Evolutionary conservation across 2,113 vertebrate species (phyloP), one percentile per base, ranked within the genome.

Genomic region (Rattus rattus): DNA sequence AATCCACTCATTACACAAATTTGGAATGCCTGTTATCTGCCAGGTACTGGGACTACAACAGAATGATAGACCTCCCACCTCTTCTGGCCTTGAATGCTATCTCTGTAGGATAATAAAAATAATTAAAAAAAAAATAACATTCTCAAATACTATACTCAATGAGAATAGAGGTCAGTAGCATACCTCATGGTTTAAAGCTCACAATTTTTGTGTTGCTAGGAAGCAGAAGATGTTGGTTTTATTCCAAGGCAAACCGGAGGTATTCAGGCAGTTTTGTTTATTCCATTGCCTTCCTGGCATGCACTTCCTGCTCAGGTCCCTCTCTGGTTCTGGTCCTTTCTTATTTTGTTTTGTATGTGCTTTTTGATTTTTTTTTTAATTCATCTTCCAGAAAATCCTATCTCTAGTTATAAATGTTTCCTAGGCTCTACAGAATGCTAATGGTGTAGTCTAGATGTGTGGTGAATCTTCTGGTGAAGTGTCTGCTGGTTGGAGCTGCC

Each of bases 281-380:
- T 79, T 26, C 24, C 24, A 47, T 26, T 30, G 5, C 2, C 14
- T 16, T 49, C 14, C 3, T 12, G 26, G 20, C 14, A 2, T 22
- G 17, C 84, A 36, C 28, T 92, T 85, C 39, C 24, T 56, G 20
- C 33, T 30, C 26, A 49, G 65, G 17, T 12, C 5, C 36, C 54
- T 5, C 1, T 80, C 76, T 93, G 26, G 8, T 36, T 17, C 76
- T 52, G 22, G 56, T 77, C 52, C 33, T 16, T 43, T 19, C 54
- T 73, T 5, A 0, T 39, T 88, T 85, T 87, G 70, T 83, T 72
- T 63, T 30, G 12, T 22, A 7, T 77, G 4, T 93, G 8, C 75
- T n/a, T 52, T 61, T 13, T 89, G 61, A 10, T 77, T 87, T 83
- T 96, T 96, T 39, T 90, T 93, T 59, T 59, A 59, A 47, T 54